These are phyloP conservation scores for Remorina albescens DNA, from an alignment of 2,797 vertebrate species.

Conservation along the genomic window DNA sequence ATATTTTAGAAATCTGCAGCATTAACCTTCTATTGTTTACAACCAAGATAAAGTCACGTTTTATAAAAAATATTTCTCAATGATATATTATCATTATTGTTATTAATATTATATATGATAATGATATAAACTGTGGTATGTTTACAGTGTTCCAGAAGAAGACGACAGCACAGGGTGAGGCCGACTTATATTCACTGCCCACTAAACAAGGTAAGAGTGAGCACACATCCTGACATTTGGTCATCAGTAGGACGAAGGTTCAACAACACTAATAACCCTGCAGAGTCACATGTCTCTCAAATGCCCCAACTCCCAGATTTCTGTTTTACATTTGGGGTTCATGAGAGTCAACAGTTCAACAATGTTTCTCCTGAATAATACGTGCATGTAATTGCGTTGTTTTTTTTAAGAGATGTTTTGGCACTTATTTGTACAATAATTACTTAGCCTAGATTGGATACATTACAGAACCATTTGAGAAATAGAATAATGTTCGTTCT, in stretches of 20 bases:
- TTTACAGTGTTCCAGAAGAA: constrained; percentile 84
- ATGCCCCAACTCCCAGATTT: not conserved
- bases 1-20: not conserved
- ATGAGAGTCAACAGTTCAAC: not conserved
- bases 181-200: constrained; percentile 75
- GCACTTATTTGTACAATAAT: no score
- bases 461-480: not conserved
- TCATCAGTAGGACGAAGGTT: not conserved
- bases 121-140: constrained; percentile 17
- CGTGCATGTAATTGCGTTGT: not conserved
- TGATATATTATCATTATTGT: not conserved
- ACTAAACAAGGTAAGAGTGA: constrained; percentile 77
- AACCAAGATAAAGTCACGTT: not conserved
- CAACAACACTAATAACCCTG: not conserved
- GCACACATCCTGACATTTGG: not conserved
- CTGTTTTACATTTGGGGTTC: not conserved
- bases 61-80: not conserved
- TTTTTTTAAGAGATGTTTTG: not conserved
- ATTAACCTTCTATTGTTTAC: not conserved
- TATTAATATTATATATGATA: not conserved
- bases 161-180: constrained; percentile 62
- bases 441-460: not conserved
- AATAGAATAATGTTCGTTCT: not conserved
- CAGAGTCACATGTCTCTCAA: not conserved
- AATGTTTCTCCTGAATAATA: not conserved